phyloP scores from a whole-genome alignment of 1,140 invertebrate species.

The Magallana gigas region DNA sequence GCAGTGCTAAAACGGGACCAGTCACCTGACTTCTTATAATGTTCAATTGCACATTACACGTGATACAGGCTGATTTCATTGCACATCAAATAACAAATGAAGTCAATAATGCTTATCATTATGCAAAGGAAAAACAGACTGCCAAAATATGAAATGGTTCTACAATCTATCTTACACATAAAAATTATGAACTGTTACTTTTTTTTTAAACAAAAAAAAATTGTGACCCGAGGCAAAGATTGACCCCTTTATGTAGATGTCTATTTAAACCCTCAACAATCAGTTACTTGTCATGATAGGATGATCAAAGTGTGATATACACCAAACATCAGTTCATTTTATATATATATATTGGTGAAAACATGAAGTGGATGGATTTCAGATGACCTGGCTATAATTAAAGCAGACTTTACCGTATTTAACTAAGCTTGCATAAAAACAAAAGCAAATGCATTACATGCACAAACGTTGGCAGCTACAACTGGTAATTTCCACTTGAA shows the following conservation, averaged over 20 bases:
- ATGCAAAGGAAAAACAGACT: neutral
- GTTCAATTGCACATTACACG: slow-evolving; percentile 14
- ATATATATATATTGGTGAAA: neutral
- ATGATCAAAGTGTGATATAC: too few species aligned
- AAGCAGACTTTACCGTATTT: neutral
- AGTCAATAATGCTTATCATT: slow-evolving; percentile 11
- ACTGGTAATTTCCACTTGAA: too few species aligned
- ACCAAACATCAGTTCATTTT: too few species aligned
- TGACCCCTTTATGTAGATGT: too few species aligned
- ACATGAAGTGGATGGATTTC: neutral
- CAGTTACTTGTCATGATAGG: too few species aligned
- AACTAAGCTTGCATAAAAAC: neutral
- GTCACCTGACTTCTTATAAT: neutral
- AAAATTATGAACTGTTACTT: too few species aligned
- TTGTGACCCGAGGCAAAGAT: too few species aligned
- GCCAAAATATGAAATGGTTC: neutral
- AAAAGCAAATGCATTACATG: slow-evolving; percentile 3
- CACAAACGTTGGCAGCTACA: neutral
- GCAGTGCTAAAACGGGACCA: neutral
- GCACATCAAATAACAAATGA: slow-evolving; percentile 12
- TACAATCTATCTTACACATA: too few species aligned
- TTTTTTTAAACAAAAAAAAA: too few species aligned
- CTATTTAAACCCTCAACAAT: too few species aligned
- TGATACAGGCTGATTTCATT: neutral
- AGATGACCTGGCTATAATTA: neutral